Percentiles rank a stretch among this genome's conserved stretches.
These are phyloP conservation scores for Phycodurus eques DNA, from an alignment of 2,113 vertebrate species.

Conservation along the genomic window DNA sequence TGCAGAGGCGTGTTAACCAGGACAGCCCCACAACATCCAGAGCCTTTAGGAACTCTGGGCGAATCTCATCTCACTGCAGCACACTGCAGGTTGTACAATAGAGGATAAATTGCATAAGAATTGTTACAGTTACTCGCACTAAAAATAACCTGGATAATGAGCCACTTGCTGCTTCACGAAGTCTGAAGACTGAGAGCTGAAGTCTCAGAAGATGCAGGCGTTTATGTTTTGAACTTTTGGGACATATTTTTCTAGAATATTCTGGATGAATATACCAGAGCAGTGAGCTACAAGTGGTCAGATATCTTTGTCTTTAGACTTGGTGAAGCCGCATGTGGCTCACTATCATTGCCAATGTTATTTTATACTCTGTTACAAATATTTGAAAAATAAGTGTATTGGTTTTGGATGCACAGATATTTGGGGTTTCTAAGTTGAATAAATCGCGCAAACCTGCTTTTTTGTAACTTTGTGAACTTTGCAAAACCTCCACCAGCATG, in stretches of 20 bases:
- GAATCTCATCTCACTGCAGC: no score
- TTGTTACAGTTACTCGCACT: background rate
- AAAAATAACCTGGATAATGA: background rate
- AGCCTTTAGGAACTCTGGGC: no score
- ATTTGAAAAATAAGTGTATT: no score
- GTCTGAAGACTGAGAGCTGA: background rate
- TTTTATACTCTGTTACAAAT: background rate
- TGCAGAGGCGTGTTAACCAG: no score
- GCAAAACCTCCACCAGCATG: background rate
- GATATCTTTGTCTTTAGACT: no score
- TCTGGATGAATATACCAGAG: background rate
- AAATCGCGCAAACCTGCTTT: conserved; percentile 29
- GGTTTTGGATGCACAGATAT: no score
- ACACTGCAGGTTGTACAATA: no score
- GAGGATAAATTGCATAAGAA: background rate
- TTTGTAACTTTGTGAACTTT: conserved; percentile 18
- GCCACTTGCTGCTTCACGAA: background rate
- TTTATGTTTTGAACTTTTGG: background rate
- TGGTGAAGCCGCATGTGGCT: background rate
- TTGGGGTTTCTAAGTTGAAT: background rate
- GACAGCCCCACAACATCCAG: no score
- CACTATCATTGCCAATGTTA: background rate
- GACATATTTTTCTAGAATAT: background rate
- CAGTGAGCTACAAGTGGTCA: background rate
- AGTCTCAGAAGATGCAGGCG: background rate